Base-by-base conservation (phyloP, 1,140 invertebrate genomes). In the Drosophila aff. region DNA sequence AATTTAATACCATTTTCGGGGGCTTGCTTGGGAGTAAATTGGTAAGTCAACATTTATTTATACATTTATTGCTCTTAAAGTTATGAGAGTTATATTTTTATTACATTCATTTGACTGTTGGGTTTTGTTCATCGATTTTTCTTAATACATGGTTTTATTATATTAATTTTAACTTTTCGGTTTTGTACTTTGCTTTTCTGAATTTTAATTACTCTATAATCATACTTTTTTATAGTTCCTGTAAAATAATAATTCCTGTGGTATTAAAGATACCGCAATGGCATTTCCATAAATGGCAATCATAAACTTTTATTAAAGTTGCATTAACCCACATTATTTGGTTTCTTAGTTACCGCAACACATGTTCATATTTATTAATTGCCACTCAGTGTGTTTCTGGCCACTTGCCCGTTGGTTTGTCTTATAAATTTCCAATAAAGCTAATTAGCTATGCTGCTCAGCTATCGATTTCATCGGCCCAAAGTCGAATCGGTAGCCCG, bases 371-470 rank as follows among this genome's bases (percentile, higher is more conserved):
- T 71, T 40, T 58, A 69, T 69, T 69, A 62, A 73, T 55, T 72
- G 46, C 50, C 43, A 23, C 41, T 65, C 38, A 23, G 23, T 53
- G 33, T 38, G 31, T 60, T 52, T 60, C 59, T 76, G 72, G 71
- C 61, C 72, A 67, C 31, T 52, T 65, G 58, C 43, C 71, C 71
- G 41, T 52, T 40, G 41, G 21, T 43, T 64, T 64, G 41, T 38
- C 43, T 77, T 52, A 11, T 53, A 26, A 23, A n/a, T 46, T 53
- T 31, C 61, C 36, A 55, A 44, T 61, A 33, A 61, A 66, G 31
- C 61, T 60, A 78, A 78, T 78, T 78, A 78, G 65, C 33, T 46
- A 78, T 78, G 75, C 76, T 41, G 74, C 62, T 78, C 76, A 78
- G 76, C 75, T 71, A 78, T 78, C 76, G 75, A 78, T 77, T 69